Base-by-base conservation (phyloP, 2,888 invertebrate species). In the Torymus auratus region DNA sequence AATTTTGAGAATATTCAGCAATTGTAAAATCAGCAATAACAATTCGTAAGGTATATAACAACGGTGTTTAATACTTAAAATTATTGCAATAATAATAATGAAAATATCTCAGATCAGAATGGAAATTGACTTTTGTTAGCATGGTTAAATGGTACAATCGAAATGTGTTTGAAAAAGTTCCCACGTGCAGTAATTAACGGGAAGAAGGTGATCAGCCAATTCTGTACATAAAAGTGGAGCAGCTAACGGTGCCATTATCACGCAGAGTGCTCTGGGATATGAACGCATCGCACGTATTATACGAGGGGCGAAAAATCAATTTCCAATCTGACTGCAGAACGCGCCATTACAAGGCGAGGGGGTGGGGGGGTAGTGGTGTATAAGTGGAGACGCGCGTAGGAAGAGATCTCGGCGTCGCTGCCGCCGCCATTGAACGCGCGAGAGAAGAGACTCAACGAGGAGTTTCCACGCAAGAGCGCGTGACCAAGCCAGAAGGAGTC, bases 61-160 rank as follows among this genome's bases (percentile, higher is more conserved):
- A 41, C 7, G 7, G 41, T 41, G 7, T 41, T 41, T 41, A 7
- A 41, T 7, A 41, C 41, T 41, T 41, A 41, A 13, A n/a, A 65
- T 52, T 64, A 71, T 28, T 55, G 14, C 50, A 56, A 53, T 23
- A 23, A 68, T 58, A 28, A 75, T 58, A 67, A 12, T 50, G 14
- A 62, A 11, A 50, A 53, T 55, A 56, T 76, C 14, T 20, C 13
- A 60, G 53, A 67, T 20, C 50, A 23, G 28, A 55, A 53, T 76
- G 76, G 58, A 82, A 79, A 82, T 79, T 70, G 77, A 74, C 74
- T 74, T 80, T 20, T 56, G 10, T 41, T 1, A 41, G 41, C 41
- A 7, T 41, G 41, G 7, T 41, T 7, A 41, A 41, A 41, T 7
- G 41, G 41, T 41, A 41, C 41, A 41, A 7, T 41, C 7, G 7